Base-by-base conservation (phyloP, 2,888 invertebrate genomes). In the Lasioglossum calceatum region DNA sequence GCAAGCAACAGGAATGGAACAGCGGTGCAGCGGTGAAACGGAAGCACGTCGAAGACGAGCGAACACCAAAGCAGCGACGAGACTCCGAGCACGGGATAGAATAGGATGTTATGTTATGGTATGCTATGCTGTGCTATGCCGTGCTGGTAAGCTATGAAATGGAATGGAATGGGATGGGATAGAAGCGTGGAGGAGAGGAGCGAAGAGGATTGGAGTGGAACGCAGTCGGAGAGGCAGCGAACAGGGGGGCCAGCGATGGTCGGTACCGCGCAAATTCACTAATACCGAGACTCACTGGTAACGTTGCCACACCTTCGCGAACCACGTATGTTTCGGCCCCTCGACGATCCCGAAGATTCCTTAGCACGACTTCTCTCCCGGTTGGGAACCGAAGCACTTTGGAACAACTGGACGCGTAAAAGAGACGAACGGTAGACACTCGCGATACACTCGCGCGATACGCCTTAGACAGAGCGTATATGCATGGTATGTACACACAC, bases 401-500 rank as follows among this genome's bases (percentile, higher is more conserved):
- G 36, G 54, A 58, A 76, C 64, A 58, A 32, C 39, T 44, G 67
- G 58, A 71, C 76, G 83, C 77, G 82, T 72, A 58, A 64, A 80
- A 85, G 64, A 73, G 54, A 87, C 54, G 70, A 75, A 84, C 67
- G 74, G 50, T 83, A 79, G 73, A 84, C 84, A 84, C 77, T 75
- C 79, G 79, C 72, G 79, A 78, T 32, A 54, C 82, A 79, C 82
- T 84, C 85, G 84, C 87, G 87, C 50, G 50, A 86, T 86, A 85
- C 81, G 87, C 86, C 83, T 86, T 77, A 80, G 67, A 79, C 78
- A 58, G 82, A 85, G 85, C 82, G 87, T 84, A 77, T 80, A 84
- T 81, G 81, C 89, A 81, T 83, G 77, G 81, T 85, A 75, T 87
- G 90, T 88, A 84, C 81, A 73, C 85, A 86, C 85, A 87, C 89